phyloP scores from a whole-genome alignment of 2,888 invertebrate genomes.

The Anodontia alba region DNA sequence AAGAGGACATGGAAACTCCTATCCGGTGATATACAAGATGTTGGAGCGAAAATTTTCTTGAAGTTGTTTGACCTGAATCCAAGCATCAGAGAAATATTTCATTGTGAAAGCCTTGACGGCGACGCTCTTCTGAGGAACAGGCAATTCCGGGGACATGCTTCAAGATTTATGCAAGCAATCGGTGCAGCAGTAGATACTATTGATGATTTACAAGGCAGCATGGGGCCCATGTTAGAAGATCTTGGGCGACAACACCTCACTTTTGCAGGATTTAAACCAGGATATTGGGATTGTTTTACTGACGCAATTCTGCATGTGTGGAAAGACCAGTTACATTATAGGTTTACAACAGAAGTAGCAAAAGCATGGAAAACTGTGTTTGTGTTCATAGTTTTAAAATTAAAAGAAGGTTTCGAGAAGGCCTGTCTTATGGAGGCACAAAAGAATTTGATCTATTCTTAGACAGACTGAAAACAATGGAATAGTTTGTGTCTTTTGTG shows the following conservation, averaged over 20 bases:
- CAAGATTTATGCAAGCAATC: slow-evolving; percentile 78
- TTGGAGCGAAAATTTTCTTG: slow-evolving; percentile 73
- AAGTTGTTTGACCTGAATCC: slow-evolving; percentile 72
- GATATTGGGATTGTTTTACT: slow-evolving; percentile 71
- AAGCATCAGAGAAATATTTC: slow-evolving; percentile 74
- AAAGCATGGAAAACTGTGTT: slow-evolving; percentile 65
- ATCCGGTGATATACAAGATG: slow-evolving; percentile 63
- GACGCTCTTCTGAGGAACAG: slow-evolving; percentile 58
- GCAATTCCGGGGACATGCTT: slow-evolving; percentile 67
- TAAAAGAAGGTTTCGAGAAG: slow-evolving; percentile 63
- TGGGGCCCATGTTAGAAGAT: slow-evolving; percentile 64
- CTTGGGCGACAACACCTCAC: slow-evolving; percentile 69
- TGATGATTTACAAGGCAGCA: slow-evolving; percentile 62
- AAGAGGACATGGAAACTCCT: slow-evolving; percentile 69
- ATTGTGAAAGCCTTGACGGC: slow-evolving; percentile 51
- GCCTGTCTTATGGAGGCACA: background rate
- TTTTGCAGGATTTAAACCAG: slow-evolving; percentile 69
- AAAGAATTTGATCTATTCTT: background rate
- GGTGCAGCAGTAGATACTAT: slow-evolving; percentile 73
- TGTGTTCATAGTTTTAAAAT: slow-evolving; percentile 67
- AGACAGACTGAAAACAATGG: too few relatives aligned
- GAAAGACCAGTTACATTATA: slow-evolving; percentile 61
- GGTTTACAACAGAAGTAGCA: slow-evolving; percentile 49
- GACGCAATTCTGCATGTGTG: slow-evolving; percentile 70
- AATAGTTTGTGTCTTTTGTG: too few relatives aligned